Evolutionary conservation across 1,140 invertebrate genomes (phyloP), one percentile per base, ranked within the genome.

Genomic region (Orussus abietinus): DNA sequence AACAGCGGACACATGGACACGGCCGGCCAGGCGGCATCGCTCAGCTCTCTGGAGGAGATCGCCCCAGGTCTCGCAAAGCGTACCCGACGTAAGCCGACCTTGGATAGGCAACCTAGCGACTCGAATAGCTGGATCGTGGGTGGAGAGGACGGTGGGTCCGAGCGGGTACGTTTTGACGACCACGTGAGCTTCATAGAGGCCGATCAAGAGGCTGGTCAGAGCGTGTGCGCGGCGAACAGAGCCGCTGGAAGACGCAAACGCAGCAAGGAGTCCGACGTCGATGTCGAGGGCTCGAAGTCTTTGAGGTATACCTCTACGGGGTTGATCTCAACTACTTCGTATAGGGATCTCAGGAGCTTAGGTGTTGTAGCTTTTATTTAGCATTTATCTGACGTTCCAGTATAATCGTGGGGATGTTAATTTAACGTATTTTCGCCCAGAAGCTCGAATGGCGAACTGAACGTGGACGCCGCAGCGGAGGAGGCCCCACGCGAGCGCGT

Each of bases 131-230:
- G 67, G 57, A 63, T 59, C 4, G 62, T 55, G 9, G 69, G 66
- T 10, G 69, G 62, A 3, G 81, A 82, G 44, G 81, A 83, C 42
- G 76, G 75, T 34, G 72, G 68, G 4, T 82, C 79, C 0, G 79
- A 80, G 52, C 59, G 78, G 0, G 76, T 79, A 3, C 66, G 76
- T 20, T 79, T 79, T 45, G 77, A 80, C 44, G 76, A 80, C 51
- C 77, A 77, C 33, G 71, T 79, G 12, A 75, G 71, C 36, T 70
- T 72, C 21, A 66, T 74, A n/a, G 69, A 71, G 19, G 53, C 64
- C 0, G 65, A 69, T 32, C 53, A 64, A 25, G 68, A 69, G 39
- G 36, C 50, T 13, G 46, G 39, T 6, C 45, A 45, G 26, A 42
- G 48, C 11, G 33, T 37, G 19, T 50, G 42, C 10, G 32, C n/a